Evolutionary conservation across 2,888 invertebrate genomes (phyloP).

Genomic region (Pecten maximus): DNA sequence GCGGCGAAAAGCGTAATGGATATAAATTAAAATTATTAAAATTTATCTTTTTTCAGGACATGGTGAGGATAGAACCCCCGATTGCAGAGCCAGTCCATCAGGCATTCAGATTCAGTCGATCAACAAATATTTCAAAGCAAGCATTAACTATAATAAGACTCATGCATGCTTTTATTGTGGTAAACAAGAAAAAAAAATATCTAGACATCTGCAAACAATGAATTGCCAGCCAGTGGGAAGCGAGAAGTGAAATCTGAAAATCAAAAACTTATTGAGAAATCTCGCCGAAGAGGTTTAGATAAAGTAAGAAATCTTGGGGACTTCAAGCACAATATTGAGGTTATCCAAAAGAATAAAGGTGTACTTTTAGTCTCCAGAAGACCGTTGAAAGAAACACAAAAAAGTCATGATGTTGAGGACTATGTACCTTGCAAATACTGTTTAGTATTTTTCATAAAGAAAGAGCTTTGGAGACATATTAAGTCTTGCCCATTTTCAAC

Average conservation of each 20-base stretch:
- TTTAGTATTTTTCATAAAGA: constrained; percentile 38
- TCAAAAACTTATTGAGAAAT: not conserved
- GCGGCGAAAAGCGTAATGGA: too few relatives aligned
- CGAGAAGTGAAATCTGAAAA: constrained; percentile 27
- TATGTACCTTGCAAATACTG: constrained; percentile 41
- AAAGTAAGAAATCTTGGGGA: not conserved
- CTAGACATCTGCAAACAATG: constrained; percentile 28
- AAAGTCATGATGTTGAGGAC: constrained; percentile 36
- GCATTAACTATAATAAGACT: not conserved
- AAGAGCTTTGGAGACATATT: constrained; percentile 46
- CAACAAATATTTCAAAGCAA: not conserved
- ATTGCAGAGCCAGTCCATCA: too few relatives aligned
- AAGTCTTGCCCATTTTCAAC: constrained; percentile 37
- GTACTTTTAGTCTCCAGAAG: not conserved
- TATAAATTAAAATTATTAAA: too few relatives aligned
- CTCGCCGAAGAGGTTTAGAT: not conserved
- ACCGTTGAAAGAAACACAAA: constrained; percentile 17
- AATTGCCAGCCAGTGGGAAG: not conserved
- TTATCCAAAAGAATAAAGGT: constrained; percentile 13
- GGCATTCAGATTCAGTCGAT: not conserved
- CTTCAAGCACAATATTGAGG: constrained; percentile 35
- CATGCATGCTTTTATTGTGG: constrained; percentile 37
- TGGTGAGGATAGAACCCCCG: too few relatives aligned
- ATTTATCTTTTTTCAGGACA: too few relatives aligned
- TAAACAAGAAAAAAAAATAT: constrained; percentile 30